Percentiles rank a stretch among this genome's conserved stretches.
Conservation (phyloP, 2,113 vertebrate species). For the Tor tambroides region DNA sequence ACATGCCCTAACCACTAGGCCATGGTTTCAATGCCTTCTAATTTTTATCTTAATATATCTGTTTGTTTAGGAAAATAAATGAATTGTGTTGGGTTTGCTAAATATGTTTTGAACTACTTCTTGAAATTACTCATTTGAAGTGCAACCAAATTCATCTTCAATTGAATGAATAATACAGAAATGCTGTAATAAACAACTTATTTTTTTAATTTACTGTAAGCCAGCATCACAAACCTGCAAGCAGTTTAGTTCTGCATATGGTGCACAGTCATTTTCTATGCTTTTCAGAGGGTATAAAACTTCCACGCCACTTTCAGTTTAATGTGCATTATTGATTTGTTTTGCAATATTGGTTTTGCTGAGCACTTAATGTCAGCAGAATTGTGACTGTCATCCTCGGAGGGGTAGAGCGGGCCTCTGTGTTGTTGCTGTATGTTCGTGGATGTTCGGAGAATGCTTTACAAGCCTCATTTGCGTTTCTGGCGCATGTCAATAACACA, state of each 20-base stretch:
- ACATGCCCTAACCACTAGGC: background rate
- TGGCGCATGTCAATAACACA: conserved; percentile 31
- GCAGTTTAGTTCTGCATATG: background rate
- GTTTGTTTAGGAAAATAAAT: background rate
- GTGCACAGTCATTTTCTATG: background rate
- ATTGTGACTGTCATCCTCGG: background rate
- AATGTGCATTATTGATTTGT: conserved; percentile 24
- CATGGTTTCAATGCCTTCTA: background rate
- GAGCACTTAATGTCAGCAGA: conserved; percentile 19
- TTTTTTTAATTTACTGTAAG: background rate
- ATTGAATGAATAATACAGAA: background rate
- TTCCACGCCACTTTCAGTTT: background rate
- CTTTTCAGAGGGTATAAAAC: conserved; percentile 15
- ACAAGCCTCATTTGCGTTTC: conserved; percentile 27
- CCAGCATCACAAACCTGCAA: background rate
- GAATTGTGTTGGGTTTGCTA: background rate
- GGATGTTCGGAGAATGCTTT: conserved; percentile 19
- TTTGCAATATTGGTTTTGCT: conserved; percentile 18
- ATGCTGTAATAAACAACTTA: background rate
- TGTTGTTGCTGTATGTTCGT: background rate
- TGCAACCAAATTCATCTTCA: background rate
- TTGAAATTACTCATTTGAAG: background rate
- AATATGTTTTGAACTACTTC: background rate
- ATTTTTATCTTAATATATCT: background rate
- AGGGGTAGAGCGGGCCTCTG: background rate